Percentiles rank a stretch among this genome's conserved stretches.
These are phyloP conservation scores for Macropis europaea DNA, from an alignment of 2,888 invertebrate genomes.

Conservation along the genomic window DNA sequence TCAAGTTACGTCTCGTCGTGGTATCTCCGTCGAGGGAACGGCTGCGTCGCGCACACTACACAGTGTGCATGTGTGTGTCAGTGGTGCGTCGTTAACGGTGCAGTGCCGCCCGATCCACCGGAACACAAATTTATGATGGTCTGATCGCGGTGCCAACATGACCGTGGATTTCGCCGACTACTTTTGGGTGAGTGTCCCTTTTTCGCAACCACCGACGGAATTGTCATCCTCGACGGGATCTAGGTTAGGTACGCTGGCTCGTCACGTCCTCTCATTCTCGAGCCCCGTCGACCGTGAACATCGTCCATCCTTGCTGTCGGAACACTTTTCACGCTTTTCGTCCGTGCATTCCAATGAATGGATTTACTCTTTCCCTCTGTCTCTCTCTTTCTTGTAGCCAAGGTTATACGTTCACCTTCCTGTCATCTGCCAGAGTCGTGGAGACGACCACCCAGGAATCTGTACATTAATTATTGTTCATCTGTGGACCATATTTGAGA, in stretches of 20 bases:
- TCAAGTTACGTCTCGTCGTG: constrained; percentile 43
- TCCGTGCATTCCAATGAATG: constrained; percentile 28
- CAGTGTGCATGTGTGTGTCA: constrained; percentile 36
- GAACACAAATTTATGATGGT: constrained; percentile 68
- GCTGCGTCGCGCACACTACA: constrained; percentile 21
- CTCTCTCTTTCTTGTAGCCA: constrained; percentile 25
- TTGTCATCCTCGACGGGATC: constrained; percentile 32
- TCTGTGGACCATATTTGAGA: no score
- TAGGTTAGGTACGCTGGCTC: constrained; percentile 40
- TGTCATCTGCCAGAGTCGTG: constrained; percentile 1
- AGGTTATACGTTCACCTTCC: constrained; percentile 40
- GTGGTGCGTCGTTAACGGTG: constrained; percentile 44
- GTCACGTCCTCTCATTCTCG: background rate
- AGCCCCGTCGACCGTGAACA: background rate
- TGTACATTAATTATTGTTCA: no score
- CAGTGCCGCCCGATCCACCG: constrained; percentile 36
- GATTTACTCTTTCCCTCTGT: constrained; percentile 9
- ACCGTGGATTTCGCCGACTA: constrained; percentile 83
- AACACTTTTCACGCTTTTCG: background rate
- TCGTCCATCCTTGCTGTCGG: background rate
- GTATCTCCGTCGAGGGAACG: constrained; percentile 16
- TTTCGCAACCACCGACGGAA: constrained; percentile 4
- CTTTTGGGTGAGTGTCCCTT: constrained; percentile 82
- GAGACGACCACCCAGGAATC: constrained; percentile 4
- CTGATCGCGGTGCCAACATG: constrained; percentile 79